Evolutionary conservation across 2,797 vertebrate genomes (phyloP), one percentile per base, ranked within the genome.

Genomic region (Corythornis leucogaster): DNA sequence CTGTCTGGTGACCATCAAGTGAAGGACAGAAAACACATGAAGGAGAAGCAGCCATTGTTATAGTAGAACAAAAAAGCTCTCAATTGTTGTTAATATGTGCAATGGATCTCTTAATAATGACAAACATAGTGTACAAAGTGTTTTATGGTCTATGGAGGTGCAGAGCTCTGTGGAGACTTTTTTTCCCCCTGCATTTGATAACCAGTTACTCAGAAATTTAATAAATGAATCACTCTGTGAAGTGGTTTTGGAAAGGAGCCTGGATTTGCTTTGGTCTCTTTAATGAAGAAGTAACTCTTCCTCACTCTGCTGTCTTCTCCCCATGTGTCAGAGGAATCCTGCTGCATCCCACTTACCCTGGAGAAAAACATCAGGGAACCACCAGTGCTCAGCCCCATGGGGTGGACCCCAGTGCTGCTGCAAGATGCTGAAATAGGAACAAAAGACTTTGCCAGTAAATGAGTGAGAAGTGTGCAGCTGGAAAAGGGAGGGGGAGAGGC

Each of bases 161-260:
- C 82, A 42, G 88, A 50, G 68, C 85, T 53, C 78, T 0, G 0
- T 4, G 26, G 63, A 82, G 71, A 31, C 38, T 38, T 38, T 38
- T 30, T 83, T 74, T n/a, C 1, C 76, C 70, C 15, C 31, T 10
- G 51, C 6, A 3, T 87, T 92, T 0, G 25, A 88, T 93, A 70
- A 86, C 43, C 70, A 69, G 69, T 50, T 74, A 18, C 30, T 84
- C 15, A 63, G 68, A 88, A 63, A 80, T 76, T 19, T 33, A 76
- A 86, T 92, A 77, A 88, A 69, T 28, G 8, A 85, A 3, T 20
- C 3, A 59, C 80, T 61, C 80, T 93, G 19, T 92, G 91, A 94
- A 93, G 94, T 92, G 92, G 90, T 71, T 96, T 96, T 91, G 92
- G 95, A 80, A n/a, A 61, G 88, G 33, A 84, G 88, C 90, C 55